Percentiles rank a stretch among this genome's conserved stretches.
Conservation (phyloP, 2,797 vertebrate genomes). For the Sebastes vulpes region DNA sequence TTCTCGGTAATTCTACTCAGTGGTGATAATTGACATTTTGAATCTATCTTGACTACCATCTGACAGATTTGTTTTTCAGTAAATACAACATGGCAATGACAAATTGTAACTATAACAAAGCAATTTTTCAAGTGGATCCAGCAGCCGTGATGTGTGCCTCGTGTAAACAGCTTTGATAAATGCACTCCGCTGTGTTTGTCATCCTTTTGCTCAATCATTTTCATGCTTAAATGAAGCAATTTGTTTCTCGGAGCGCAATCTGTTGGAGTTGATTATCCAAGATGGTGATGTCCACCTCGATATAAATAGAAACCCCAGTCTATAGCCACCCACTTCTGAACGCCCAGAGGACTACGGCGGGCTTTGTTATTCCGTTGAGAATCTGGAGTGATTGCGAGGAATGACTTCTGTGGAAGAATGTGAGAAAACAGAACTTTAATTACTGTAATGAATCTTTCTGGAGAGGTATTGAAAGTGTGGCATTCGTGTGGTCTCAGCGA, state of each 20-base stretch:
- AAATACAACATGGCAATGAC: slow-evolving; percentile 76
- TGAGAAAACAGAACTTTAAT: slow-evolving; percentile 81
- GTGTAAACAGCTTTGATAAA: slow-evolving; percentile 87
- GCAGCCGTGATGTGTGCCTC: slow-evolving; percentile 75
- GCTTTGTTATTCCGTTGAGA: slow-evolving; percentile 47
- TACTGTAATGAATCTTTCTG: slow-evolving; percentile 87
- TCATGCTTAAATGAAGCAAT: slow-evolving; percentile 87
- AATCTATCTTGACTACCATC: slow-evolving; percentile 62
- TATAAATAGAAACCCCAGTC: slow-evolving; percentile 80
- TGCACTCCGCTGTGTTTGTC: slow-evolving; percentile 81
- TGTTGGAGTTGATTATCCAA: slow-evolving; percentile 86
- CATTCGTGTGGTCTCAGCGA: slow-evolving; percentile 75
- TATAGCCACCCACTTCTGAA: slow-evolving; percentile 56
- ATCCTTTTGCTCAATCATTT: slow-evolving; percentile 87
- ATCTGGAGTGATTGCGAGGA: slow-evolving; percentile 51
- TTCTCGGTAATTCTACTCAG: slow-evolving; percentile 28
- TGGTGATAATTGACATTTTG: slow-evolving; percentile 63
- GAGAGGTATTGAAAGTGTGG: slow-evolving; percentile 79
- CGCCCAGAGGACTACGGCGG: slow-evolving; percentile 38
- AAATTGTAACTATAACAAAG: slow-evolving; percentile 77
- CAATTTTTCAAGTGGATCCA: slow-evolving; percentile 76
- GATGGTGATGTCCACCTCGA: slow-evolving; percentile 83
- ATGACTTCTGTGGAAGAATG: slow-evolving; percentile 65
- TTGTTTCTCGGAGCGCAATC: slow-evolving; percentile 85
- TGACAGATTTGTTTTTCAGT: slow-evolving; percentile 72